Conservation (phyloP, 2,888 invertebrate species). For the Amphimallon solstitiale region DNA sequence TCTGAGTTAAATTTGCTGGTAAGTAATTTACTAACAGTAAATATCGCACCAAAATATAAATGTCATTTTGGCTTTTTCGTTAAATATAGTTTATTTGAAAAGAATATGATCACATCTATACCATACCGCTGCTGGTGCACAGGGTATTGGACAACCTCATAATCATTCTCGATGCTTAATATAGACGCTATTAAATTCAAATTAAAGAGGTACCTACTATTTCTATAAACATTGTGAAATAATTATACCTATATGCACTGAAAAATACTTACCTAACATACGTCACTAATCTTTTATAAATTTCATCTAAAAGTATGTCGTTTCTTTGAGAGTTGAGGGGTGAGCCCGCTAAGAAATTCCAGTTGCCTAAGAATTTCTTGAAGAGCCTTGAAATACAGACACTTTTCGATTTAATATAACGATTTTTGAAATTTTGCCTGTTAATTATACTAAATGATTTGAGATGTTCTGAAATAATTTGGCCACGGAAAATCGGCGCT, state of each 20-base stretch:
- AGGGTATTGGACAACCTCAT: no score
- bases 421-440: background rate
- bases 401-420: background rate
- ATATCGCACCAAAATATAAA: no score
- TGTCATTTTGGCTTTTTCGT: no score
- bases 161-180: no score
- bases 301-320: background rate
- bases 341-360: slow-evolving; percentile 3
- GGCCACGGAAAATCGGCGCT: background rate
- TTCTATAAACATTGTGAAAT: no score
- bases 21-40: no score
- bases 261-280: background rate
- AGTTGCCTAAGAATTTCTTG: background rate
- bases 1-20: no score
- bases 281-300: background rate
- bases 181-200: no score
- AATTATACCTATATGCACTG: background rate
- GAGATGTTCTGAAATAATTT: background rate
- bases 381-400: background rate
- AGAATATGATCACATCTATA: no score
- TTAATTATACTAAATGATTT: background rate
- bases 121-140: no score
- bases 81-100: no score
- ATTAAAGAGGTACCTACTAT: no score
- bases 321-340: background rate